Evolutionary conservation across 1,140 invertebrate genomes (phyloP), one percentile per base, ranked within the genome.

Genomic region (Planococcus citri): DNA sequence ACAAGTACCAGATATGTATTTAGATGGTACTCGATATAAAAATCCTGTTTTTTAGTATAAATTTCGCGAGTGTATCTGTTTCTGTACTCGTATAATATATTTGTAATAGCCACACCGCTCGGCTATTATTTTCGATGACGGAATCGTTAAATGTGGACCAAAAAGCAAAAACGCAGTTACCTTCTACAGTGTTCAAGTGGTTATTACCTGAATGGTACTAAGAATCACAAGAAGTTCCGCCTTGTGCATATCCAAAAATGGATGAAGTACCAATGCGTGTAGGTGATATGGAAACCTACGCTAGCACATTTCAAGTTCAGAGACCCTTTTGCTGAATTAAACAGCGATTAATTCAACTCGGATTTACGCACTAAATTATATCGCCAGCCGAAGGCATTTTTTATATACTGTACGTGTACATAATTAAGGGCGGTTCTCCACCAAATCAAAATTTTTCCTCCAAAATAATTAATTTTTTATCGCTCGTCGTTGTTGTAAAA

Each of bases 211-310:
- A 64, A 64, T 64, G 10, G 60, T 64, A 64, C 24, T 24, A 64
- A 64, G 10, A 10, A 64, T 64, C 60, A 64, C 60, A 64, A 24
- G 60, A 27, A 64, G 60, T 64, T 64, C 60, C 60, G 60, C 60
- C 60, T 64, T 64, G 60, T 64, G 25, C 60, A 64, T 64, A 27
- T 64, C 60, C 60, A 64, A 64, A 64, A 64, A 64, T 64, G 60
- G 60, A 64, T 64, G 60, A 64, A 64, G 60, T 64, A 64, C 60
- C 60, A 64, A 64, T 64, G 60, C 60, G 60, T 64, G 60, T 64
- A 64, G 60, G 60, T 64, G 60, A 64, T 64, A 25, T 25, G 14
- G 25, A 64, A 64, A 64, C 60, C 60, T 64, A 64, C 60, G 60
- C 60, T 27, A 64, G 60, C 60, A 64, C 60, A 64, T 64, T 64